phyloP scores from a whole-genome alignment of 2,113 vertebrate species.

The Siniperca chuatsi region DNA sequence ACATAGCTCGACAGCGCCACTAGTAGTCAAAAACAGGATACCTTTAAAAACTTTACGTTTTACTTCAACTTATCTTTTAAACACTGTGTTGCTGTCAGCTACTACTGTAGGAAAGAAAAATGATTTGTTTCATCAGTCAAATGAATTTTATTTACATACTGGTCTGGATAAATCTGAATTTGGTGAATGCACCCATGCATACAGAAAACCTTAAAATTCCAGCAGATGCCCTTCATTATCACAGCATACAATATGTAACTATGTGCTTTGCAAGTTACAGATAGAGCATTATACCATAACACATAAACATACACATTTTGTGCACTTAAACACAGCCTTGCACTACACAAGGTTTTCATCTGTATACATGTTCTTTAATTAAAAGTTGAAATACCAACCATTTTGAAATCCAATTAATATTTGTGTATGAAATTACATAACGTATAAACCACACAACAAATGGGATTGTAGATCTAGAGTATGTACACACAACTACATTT shows the following conservation, averaged over 20 bases:
- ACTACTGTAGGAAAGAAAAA: background rate
- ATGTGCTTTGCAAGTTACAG: slow-evolving; percentile 67
- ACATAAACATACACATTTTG: slow-evolving; percentile 51
- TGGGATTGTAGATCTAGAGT: slow-evolving; percentile 71
- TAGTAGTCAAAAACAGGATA: background rate
- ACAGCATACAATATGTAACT: slow-evolving; percentile 60
- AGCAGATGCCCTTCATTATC: slow-evolving; percentile 68
- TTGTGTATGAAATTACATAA: slow-evolving; percentile 65
- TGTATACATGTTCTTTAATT: slow-evolving; percentile 52
- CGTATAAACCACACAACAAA: slow-evolving; percentile 74
- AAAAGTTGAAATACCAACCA: slow-evolving; percentile 56
- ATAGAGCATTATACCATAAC: slow-evolving; percentile 48
- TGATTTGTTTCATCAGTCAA: slow-evolving; percentile 47
- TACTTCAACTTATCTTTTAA: background rate
- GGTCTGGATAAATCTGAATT: slow-evolving; percentile 65
- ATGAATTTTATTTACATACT: slow-evolving; percentile 77
- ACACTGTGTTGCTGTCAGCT: background rate
- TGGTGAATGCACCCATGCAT: slow-evolving; percentile 67
- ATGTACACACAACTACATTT: slow-evolving; percentile 83
- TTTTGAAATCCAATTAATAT: slow-evolving; percentile 61
- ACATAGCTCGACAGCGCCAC: background rate
- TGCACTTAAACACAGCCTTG: slow-evolving; percentile 58
- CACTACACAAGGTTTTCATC: slow-evolving; percentile 49
- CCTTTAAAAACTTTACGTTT: background rate
- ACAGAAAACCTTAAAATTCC: slow-evolving; percentile 65